A percentile compares a stretch with the other conserved stretches of the same genome.
Conservation (phyloP, 2,888 invertebrate species). For the Rotaria socialis region DNA sequence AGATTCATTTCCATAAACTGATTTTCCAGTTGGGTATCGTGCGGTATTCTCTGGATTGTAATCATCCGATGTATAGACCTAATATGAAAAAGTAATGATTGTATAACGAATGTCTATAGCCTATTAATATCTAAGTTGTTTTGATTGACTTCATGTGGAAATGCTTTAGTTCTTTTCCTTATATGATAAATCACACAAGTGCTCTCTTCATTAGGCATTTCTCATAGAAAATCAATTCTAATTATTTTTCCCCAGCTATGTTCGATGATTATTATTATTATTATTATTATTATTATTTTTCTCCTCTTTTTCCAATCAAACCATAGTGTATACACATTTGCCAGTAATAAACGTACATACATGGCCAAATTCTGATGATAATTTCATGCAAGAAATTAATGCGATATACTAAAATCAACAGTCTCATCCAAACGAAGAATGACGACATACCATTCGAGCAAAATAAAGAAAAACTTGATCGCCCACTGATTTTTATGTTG, state of each 20-base stretch:
- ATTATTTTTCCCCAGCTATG: background rate
- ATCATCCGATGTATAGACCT: conserved; percentile 35
- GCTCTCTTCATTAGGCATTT: background rate
- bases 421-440: background rate
- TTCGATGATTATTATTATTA: conserved; percentile 3
- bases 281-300: background rate
- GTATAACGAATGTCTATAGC: conserved; percentile 17
- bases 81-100: conserved; percentile 34
- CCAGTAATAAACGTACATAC: background rate
- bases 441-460: background rate
- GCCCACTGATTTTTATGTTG: background rate
- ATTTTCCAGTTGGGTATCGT: conserved; percentile 31
- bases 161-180: conserved; percentile 10
- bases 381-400: background rate
- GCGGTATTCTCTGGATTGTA: conserved; percentile 28
- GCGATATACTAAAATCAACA: background rate
- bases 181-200: conserved; percentile 4
- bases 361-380: background rate
- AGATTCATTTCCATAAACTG: conserved; percentile 1
- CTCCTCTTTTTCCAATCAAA: background rate
- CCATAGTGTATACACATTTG: background rate
- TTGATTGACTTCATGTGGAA: conserved; percentile 33
- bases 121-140: conserved; percentile 34
- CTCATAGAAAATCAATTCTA: conserved; percentile 6
- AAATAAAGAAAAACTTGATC: background rate